Conservation (phyloP, 2,797 vertebrate species). For the Garrulus glandarius region DNA sequence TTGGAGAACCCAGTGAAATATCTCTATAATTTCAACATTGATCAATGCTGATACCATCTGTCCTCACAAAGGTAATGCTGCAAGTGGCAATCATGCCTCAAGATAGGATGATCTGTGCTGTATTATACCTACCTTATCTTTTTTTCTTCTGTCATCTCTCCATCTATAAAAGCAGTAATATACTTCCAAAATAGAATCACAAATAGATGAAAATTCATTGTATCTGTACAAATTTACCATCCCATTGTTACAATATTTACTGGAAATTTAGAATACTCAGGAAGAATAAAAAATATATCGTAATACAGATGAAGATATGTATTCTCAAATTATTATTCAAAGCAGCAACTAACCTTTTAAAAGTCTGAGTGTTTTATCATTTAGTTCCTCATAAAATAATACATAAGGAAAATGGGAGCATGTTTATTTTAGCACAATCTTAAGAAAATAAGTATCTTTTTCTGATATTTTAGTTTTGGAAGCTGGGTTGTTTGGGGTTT, state of each 20-base stretch:
- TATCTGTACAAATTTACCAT: not conserved
- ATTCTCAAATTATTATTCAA: not conserved
- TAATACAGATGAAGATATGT: not conserved
- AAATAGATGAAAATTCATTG: not conserved
- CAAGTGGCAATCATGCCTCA: not conserved
- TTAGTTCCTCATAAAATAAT: not conserved
- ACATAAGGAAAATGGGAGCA: not conserved
- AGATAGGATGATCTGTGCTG: not conserved
- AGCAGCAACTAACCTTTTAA: not conserved
- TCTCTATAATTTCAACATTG: not conserved
- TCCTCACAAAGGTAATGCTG: not conserved
- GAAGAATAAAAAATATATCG: not conserved
- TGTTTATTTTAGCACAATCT: not conserved
- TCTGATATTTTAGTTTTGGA: not conserved
- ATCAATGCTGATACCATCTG: not conserved
- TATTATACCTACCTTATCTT: not conserved
- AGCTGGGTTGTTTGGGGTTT: rapidly evolving
- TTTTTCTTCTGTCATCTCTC: not conserved
- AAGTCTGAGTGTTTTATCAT: not conserved
- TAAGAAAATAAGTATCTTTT: not conserved
- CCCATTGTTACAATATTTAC: not conserved
- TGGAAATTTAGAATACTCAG: not conserved
- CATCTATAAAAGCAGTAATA: not conserved
- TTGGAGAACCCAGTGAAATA: not conserved
- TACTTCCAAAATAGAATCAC: not conserved